These are phyloP conservation scores for Drosophila demipolita DNA, from an alignment of 2,888 invertebrate genomes.

Conservation along the genomic window DNA sequence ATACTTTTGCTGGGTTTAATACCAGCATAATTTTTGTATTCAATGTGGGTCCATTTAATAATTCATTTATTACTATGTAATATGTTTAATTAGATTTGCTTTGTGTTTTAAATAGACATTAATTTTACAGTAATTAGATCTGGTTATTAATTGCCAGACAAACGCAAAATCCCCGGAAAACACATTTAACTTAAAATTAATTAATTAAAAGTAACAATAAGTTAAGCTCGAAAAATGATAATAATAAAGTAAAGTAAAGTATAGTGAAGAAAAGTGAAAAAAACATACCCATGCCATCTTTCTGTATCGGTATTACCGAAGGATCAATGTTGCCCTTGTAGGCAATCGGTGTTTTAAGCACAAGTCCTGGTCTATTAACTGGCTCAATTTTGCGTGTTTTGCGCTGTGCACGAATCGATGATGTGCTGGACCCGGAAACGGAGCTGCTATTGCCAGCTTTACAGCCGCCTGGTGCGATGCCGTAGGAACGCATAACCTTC, in stretches of 20 bases:
- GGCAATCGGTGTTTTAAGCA: constrained; percentile 91
- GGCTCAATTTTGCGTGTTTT: constrained; percentile 89
- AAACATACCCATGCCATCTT: constrained; percentile 94
- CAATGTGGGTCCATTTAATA: not conserved
- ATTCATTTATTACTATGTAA: not conserved
- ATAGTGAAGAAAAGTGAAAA: constrained; percentile 61
- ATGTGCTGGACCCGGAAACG: constrained; percentile 28
- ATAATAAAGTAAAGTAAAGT: constrained; percentile 34
- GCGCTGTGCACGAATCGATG: constrained; percentile 77
- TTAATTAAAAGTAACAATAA: constrained; percentile 14
- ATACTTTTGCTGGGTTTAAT: not conserved
- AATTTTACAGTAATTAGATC: not conserved
- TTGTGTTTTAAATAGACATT: not conserved
- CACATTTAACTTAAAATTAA: not conserved
- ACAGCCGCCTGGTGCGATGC: constrained; percentile 50
- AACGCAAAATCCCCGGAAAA: constrained; percentile 2
- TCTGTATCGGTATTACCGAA: constrained; percentile 94
- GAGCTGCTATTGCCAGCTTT: constrained; percentile 40
- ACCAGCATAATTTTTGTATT: not conserved
- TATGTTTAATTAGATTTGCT: not conserved
- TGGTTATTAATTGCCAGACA: not conserved
- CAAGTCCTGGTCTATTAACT: constrained; percentile 90
- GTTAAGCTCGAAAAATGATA: constrained; percentile 10
- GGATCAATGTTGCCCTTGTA: constrained; percentile 93
- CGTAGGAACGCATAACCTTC: constrained; percentile 40